Evolutionary conservation across 53 echinoderm and acorn worm species (phyloP), one percentile per base, ranked within the genome.

Genomic region (Actinopyga echinites): DNA sequence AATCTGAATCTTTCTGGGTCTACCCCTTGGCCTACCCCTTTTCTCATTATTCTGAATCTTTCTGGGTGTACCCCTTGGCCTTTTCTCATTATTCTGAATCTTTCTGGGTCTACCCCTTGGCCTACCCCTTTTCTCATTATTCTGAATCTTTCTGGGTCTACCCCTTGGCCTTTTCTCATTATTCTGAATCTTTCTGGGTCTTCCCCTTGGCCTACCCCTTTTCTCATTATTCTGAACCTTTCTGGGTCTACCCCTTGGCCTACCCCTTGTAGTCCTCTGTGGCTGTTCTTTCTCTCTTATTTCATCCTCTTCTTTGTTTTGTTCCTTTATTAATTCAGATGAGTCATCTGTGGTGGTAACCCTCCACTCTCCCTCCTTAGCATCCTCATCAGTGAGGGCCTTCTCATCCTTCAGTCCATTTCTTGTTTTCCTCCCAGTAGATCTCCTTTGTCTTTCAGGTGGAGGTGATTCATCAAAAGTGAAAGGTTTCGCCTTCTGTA

Each of bases 221-320:
- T 40, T 8, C 4, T 40, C 4, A 6, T 40, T 8, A 40, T 6
- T 40, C 4, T 4, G 40, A 40, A 40, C 8, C 8, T 40, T 40
- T 19, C 68, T 68, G 19, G 68, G 68, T 5, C 68, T 68, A 30
- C 68, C 68, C 30, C 65, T 65, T 33, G 68, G 19, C 19, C 68
- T 19, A 8, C 12, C 35, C 34, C 0, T 11, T 11, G 21, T 17
- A 28, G 21, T 11, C 6, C 8, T 60, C 15, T 60, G 23, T 5
- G 6, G 21, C 60, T 20, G n/a, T 60, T 7, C 40, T 6, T 8
- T 40, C 4, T 8, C 8, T 40, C 40, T 6, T 40, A 40, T 40
- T 40, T 40, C 8, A 8, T 40, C 40, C 8, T 40, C 8, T 40
- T 8, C 40, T 40, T 40, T 40, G 4, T 8, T 49, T 49, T 49